Conservation (phyloP, 2,113 vertebrate species). For the Scatophagus argus region DNA sequence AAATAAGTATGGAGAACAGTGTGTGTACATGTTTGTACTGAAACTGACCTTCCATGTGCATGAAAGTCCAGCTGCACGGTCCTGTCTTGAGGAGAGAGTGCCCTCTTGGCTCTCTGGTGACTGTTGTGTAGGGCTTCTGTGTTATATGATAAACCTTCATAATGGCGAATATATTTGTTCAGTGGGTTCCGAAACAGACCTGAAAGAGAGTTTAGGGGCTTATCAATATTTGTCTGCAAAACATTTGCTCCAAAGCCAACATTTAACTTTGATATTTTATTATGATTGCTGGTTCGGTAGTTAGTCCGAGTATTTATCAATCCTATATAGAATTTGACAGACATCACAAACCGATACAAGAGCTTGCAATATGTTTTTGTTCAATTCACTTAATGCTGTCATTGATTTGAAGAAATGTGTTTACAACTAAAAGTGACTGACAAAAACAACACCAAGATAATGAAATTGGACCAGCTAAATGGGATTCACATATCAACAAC, state of each 20-base stretch:
- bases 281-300: background rate
- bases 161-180: conserved; percentile 94
- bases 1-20: background rate
- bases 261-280: background rate
- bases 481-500: background rate
- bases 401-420: too few species aligned
- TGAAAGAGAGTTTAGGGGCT: conserved; percentile 73
- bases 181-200: conserved; percentile 92
- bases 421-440: too few species aligned
- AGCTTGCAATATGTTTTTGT: background rate
- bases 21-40: background rate
- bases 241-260: background rate
- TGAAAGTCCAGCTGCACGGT: conserved; percentile 93
- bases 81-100: conserved; percentile 89
- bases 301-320: background rate
- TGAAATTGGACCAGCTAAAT: background rate
- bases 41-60: conserved; percentile 94
- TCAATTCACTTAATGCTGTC: too few species aligned
- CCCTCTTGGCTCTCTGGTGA: conserved; percentile 98
- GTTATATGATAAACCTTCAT: conserved; percentile 95
- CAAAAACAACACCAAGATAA: background rate
- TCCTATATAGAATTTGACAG: background rate
- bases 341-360: background rate
- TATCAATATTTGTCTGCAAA: conserved; percentile 15
- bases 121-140: conserved; percentile 91